A percentile compares a stretch with the other conserved stretches of the same genome.
These are phyloP conservation scores for Aromia moschata DNA, from an alignment of 2,888 invertebrate species.

Conservation along the genomic window DNA sequence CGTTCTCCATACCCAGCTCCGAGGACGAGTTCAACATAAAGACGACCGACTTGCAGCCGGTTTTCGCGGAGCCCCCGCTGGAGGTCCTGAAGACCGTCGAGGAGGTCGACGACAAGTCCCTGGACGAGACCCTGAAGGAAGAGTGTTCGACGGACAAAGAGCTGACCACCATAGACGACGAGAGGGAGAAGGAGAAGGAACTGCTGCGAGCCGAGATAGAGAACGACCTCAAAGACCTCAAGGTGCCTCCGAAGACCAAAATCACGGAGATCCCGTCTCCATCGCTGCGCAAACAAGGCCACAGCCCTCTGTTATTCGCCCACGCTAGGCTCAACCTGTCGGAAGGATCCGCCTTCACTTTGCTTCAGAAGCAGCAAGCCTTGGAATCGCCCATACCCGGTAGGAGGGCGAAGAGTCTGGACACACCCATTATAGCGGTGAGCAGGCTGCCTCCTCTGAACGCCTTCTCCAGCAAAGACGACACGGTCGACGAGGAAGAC, in stretches of 20 bases:
- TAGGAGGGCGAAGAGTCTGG: conserved; percentile 83
- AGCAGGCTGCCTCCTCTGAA: conserved; percentile 83
- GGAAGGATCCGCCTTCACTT: conserved; percentile 81
- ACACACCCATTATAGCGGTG: conserved; percentile 83
- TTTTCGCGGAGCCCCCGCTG: conserved; percentile 56
- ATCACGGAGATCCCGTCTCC: conserved; percentile 76
- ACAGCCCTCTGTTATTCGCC: conserved; percentile 81
- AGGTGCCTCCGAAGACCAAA: conserved; percentile 65
- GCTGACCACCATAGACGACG: conserved; percentile 49
- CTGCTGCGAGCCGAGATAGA: conserved; percentile 59
- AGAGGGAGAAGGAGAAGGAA: conserved; percentile 56
- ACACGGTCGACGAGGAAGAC: conserved; percentile 82
- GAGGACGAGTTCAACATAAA: conserved; percentile 76
- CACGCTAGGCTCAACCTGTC: conserved; percentile 83
- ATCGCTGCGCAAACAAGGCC: conserved; percentile 75
- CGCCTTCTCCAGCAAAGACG: conserved; percentile 89
- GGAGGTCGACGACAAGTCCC: conserved; percentile 55
- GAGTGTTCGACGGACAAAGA: conserved; percentile 47
- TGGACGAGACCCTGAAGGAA: conserved; percentile 57
- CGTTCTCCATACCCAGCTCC: conserved; percentile 79
- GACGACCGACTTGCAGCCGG: conserved; percentile 64
- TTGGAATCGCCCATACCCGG: conserved; percentile 79
- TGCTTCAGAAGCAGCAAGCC: conserved; percentile 80
- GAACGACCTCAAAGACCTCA: conserved; percentile 58
- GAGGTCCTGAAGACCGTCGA: conserved; percentile 52